Base-by-base conservation (phyloP, 2,113 vertebrate species). In the Rhombomys opimus region DNA sequence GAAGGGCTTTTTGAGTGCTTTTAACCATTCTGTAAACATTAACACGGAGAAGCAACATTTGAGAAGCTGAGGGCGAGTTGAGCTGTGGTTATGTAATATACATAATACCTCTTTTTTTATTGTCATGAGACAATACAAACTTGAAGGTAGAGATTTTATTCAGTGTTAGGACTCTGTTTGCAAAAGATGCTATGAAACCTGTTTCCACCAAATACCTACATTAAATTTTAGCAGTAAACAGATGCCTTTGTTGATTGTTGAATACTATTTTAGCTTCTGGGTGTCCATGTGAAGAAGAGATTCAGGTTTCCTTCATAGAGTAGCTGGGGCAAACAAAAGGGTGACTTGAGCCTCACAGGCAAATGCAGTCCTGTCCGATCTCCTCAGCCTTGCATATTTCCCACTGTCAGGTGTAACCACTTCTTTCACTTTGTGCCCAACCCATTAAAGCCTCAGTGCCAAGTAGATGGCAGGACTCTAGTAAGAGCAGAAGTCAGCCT, bases 1-100 rank as follows among this genome's bases (percentile, higher is more conserved):
- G 89, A 84, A 85, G 46, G 38, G 92, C 95, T 91, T 30, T 97
- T 91, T 96, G 94, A 95, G 75, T 96, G 91, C 86, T 97, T 96
- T 96, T 96, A 94, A 90, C 77, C 78, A 92, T 4, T 92, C 89
- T 63, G 50, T 96, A 94, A 78, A 61, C 77, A 81, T 94, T 92
- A 94, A 86, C 23, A 63, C 38, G 18, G 59, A 95, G 70, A 85
- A 89, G 93, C 59, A 61, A 76, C 67, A 46, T n/a, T 54, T 72
- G 46, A 94, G 86, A 92, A 77, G 23, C 93, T 95, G 73, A 94
- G 75, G 93, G 67, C 63, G 65, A 68, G 75, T 90, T 90, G 80
- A 85, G 72, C 41, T 92, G 57, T 94, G 80, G 63, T 76, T 57
- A 57, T 57, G 54, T 57, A 41, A 57, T 57, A 15, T 57, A 57